A percentile compares a stretch with the other conserved stretches of the same genome.
These are phyloP conservation scores for Pogonomyrmex barbatus DNA, from an alignment of 1,140 invertebrate genomes.

Conservation along the genomic window DNA sequence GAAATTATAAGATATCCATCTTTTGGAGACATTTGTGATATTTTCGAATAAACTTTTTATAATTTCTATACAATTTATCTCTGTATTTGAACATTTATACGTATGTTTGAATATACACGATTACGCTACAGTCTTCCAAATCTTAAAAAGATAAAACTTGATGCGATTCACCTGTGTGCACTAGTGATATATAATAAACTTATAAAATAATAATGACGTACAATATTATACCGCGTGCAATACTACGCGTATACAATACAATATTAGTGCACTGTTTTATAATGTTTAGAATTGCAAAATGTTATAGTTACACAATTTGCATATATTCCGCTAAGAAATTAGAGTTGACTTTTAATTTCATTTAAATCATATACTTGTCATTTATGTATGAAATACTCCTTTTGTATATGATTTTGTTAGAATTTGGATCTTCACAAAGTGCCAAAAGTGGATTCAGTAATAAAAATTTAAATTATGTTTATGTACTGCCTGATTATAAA, in stretches of 20 bases:
- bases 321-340: not conserved
- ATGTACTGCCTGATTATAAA: not conserved
- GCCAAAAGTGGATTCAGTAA: not conserved
- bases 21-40: conserved; percentile 9
- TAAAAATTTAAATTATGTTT: not conserved
- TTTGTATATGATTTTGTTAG: not conserved
- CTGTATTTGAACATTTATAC: not conserved
- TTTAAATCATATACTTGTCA: not conserved
- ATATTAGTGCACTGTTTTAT: not conserved
- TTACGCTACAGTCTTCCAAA: conserved; percentile 44
- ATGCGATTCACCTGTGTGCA: conserved; percentile 20
- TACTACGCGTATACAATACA: conserved; percentile 2
- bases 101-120: not conserved
- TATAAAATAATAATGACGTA: conserved; percentile 34
- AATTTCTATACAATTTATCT: not conserved
- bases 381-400: not conserved
- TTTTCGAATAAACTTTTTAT: conserved; percentile 39
- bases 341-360: not conserved
- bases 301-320: not conserved
- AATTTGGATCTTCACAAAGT: not conserved
- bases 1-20: not conserved
- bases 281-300: not conserved
- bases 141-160: conserved; percentile 12
- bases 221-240: conserved; percentile 18
- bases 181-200: conserved; percentile 2